Base-by-base conservation (phyloP, 2,888 invertebrate species). In the Drosophila prolongata region DNA sequence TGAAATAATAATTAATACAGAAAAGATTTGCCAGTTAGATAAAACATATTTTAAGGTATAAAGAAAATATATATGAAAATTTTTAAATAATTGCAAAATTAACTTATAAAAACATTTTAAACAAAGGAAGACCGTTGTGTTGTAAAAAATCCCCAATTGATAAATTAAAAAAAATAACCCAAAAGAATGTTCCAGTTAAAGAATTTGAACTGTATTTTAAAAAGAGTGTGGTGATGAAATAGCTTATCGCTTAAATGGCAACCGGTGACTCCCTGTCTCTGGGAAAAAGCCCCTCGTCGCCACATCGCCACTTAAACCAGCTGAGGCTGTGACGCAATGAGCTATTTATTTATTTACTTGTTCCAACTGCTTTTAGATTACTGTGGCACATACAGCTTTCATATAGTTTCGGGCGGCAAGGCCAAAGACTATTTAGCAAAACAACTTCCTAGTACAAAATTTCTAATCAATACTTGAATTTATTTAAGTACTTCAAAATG, bases 241-340 rank as follows among this genome's bases (percentile, higher is more conserved):
- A 59, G 16, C 62, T 64, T 60, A 64, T 64, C 62, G 60, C 35
- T 10, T n/a, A 14, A 14, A 30, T 6, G 60, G 19, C 19, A 56
- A 19, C 6, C 44, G 59, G 47, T 49, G 62, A 49, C 62, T 59
- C 49, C 42, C 42, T 49, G 60, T 64, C 62, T 64, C 49, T 60
- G 60, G 47, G 49, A 49, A 60, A 62, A 62, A 3, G n/a, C 40
- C 47, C 49, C 19, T 35, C 34, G 11, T 40, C 35, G 14, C 16
- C 42, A 6, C 27, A n/a, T 40, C 35, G 14, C 16, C 42, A 6
- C 27, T 37, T 27, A 1, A 34, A 35, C 9, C 61, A 47, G 40
- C 58, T 58, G 47, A 24, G 34, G 14, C 37, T 61, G 38, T 61
- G 57, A 57, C 57, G 38, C 61, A 42, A 42, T 24, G 42, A 40